Conservation (phyloP, 2,888 invertebrate genomes). For the Aquatica leii region DNA sequence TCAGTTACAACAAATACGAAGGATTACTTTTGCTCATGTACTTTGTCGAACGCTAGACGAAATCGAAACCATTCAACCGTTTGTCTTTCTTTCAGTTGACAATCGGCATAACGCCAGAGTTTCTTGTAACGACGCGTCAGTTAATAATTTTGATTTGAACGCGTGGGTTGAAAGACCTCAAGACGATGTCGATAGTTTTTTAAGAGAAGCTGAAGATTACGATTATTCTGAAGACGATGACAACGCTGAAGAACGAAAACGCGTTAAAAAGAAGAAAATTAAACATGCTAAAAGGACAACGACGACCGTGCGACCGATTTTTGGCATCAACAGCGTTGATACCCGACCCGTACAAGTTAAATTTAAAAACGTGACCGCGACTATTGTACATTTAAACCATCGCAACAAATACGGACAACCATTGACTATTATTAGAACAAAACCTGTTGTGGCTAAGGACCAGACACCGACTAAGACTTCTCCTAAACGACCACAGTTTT, state of each 20-base stretch:
- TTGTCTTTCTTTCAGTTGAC: slow-evolving; percentile 72
- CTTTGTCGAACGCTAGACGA: slow-evolving; percentile 73
- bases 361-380: slow-evolving; percentile 39
- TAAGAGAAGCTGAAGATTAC: slow-evolving; percentile 1
- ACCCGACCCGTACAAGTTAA: slow-evolving; percentile 38
- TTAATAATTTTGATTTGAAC: slow-evolving; percentile 68
- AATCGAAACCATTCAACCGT: slow-evolving; percentile 74
- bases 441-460: slow-evolving; percentile 14
- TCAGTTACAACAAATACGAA: slow-evolving; percentile 77
- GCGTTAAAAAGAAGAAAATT: slow-evolving; percentile 12
- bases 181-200: slow-evolving; percentile 1
- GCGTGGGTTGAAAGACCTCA: slow-evolving; percentile 64
- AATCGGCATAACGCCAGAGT: slow-evolving; percentile 67
- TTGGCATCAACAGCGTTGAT: slow-evolving; percentile 23
- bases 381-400: slow-evolving; percentile 21
- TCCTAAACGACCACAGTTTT: background rate
- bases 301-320: slow-evolving; percentile 22
- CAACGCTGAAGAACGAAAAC: slow-evolving; percentile 5
- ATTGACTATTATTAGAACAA: background rate
- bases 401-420: slow-evolving; percentile 16
- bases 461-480: slow-evolving; percentile 2
- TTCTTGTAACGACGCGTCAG: slow-evolving; percentile 63
- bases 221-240: background rate
- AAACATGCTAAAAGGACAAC: slow-evolving; percentile 18
- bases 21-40: slow-evolving; percentile 76